These are phyloP conservation scores for Belgica antarctica DNA, from an alignment of 2,888 invertebrate species.

Conservation along the genomic window DNA sequence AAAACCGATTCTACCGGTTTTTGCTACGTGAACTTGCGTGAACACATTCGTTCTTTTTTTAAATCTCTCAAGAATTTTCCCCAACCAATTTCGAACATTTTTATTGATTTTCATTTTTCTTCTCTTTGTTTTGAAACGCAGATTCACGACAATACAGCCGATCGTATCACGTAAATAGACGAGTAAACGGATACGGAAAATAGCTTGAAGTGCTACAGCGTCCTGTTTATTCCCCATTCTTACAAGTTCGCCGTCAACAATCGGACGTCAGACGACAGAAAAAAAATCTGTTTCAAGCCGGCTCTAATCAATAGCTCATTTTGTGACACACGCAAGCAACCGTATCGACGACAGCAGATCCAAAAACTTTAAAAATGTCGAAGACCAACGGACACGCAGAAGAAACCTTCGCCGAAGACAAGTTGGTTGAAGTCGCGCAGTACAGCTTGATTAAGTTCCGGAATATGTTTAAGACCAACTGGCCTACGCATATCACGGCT, in stretches of 20 bases:
- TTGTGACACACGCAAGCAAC: too few species aligned
- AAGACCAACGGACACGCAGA: slow-evolving; percentile 29
- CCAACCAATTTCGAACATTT: neutral
- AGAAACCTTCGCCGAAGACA: slow-evolving; percentile 27
- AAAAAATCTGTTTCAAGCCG: neutral
- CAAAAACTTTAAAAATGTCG: slow-evolving; percentile 22
- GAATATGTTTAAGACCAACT: slow-evolving; percentile 46
- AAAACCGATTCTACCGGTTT: neutral
- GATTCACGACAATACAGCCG: slow-evolving; percentile 20
- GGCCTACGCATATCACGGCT: slow-evolving; percentile 45
- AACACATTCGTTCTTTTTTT: neutral
- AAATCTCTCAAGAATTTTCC: neutral
- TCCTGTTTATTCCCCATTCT: slow-evolving; percentile 21
- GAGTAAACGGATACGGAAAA: slow-evolving; percentile 20
- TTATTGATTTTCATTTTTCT: slow-evolving; percentile 6
- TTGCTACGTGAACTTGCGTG: neutral
- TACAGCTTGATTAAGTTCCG: slow-evolving; percentile 45
- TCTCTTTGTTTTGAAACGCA: neutral
- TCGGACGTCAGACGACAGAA: slow-evolving; percentile 18
- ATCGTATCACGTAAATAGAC: slow-evolving; percentile 35
- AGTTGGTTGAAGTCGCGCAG: slow-evolving; percentile 38
- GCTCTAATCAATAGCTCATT: neutral
- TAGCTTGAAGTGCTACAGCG: neutral
- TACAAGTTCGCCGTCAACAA: slow-evolving; percentile 18
- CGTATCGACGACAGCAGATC: neutral